Evolutionary conservation across 2,888 invertebrate species (phyloP).

Genomic region (Chrysolina haemoptera): DNA sequence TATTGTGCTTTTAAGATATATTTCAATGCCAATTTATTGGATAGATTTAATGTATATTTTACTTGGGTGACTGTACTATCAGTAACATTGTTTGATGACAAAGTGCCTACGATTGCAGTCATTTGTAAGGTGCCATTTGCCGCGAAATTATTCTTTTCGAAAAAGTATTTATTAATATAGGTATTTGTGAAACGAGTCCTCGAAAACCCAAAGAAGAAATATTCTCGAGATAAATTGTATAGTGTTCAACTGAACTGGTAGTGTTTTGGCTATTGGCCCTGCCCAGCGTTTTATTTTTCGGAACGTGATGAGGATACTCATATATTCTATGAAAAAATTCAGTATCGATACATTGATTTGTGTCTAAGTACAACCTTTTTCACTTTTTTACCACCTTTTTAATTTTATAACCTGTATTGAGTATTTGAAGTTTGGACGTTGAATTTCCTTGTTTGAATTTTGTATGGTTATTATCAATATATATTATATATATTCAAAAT

Average conservation of each 20-base stretch:
- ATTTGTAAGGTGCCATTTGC: neutral
- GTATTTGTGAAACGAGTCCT: conserved; percentile 13
- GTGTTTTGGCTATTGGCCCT: conserved; percentile 3
- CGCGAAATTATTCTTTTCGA: neutral
- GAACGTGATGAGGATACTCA: neutral
- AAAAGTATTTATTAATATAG: neutral
- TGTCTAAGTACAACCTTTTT: neutral
- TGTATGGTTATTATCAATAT: conserved; percentile 16
- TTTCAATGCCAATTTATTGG: too few species aligned
- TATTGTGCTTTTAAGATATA: too few species aligned
- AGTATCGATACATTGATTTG: neutral
- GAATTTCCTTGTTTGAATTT: conserved; percentile 7
- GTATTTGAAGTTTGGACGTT: neutral
- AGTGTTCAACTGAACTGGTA: conserved; percentile 1
- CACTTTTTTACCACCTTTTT: neutral
- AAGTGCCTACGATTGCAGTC: neutral
- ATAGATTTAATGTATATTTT: too few species aligned
- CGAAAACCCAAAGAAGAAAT: conserved; percentile 12
- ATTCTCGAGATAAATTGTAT: neutral
- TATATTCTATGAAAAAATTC: neutral
- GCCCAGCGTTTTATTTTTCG: neutral
- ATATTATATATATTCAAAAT: conserved; percentile 10
- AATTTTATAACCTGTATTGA: neutral
- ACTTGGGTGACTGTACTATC: too few species aligned
- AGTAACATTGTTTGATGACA: too few species aligned